These are phyloP conservation scores for Meriones unguiculatus DNA, from an alignment of 2,113 vertebrate species.

Conservation along the genomic window DNA sequence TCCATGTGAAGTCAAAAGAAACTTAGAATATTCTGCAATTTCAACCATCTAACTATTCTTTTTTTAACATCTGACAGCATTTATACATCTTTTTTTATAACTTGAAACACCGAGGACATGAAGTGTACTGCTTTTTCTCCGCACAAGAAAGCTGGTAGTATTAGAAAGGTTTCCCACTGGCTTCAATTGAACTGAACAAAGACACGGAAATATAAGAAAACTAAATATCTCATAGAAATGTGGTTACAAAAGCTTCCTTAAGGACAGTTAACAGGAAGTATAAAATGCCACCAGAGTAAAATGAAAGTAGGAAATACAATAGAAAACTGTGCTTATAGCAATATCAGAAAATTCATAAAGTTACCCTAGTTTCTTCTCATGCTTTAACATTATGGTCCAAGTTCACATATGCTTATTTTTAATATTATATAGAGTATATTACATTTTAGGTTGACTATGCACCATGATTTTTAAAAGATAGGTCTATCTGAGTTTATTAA, in stretches of 20 bases:
- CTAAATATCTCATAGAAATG: conserved; percentile 45
- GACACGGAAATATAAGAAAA: not conserved
- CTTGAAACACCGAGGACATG: conserved; percentile 49
- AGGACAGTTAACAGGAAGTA: conserved; percentile 17
- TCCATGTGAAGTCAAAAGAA: conserved; percentile 36
- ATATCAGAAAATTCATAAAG: not conserved
- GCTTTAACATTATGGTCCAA: not conserved
- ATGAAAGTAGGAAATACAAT: not conserved
- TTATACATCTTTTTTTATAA: conserved; percentile 47
- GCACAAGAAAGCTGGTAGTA: conserved; percentile 9
- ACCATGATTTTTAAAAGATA: not conserved
- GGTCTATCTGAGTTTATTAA: not conserved
- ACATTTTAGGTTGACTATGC: not conserved
- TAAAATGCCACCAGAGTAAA: conserved; percentile 32
- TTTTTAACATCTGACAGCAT: conserved; percentile 42
- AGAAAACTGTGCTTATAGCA: not conserved
- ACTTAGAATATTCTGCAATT: conserved; percentile 39
- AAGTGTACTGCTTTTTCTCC: conserved; percentile 3
- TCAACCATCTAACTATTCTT: conserved; percentile 1
- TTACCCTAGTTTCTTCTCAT: not conserved
- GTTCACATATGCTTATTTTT: not conserved
- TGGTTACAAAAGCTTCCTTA: conserved; percentile 51
- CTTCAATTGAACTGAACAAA: conserved; percentile 58
- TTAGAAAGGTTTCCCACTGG: conserved; percentile 37
- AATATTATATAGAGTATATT: not conserved